Conservation (phyloP, 2,113 vertebrate species). For the Chloropsis cyanopogon region DNA sequence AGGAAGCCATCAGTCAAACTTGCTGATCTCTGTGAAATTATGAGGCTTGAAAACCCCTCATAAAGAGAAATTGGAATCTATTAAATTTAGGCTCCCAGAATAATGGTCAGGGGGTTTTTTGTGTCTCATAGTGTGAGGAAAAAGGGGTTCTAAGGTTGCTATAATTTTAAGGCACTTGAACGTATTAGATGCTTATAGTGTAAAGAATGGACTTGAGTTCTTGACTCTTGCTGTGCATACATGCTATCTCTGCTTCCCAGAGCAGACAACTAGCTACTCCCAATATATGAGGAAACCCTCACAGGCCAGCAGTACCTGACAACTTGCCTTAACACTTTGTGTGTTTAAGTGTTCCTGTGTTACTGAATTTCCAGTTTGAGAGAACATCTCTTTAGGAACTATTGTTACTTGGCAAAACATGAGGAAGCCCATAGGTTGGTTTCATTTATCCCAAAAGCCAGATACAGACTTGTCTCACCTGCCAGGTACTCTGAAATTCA, state of each 20-base stretch:
- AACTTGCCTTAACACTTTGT: background rate
- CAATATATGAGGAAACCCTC: background rate
- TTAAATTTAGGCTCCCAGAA: background rate
- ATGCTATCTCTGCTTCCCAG: background rate
- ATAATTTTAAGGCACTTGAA: background rate
- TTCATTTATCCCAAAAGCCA: background rate
- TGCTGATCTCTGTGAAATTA: slow-evolving; percentile 28
- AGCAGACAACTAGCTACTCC: background rate
- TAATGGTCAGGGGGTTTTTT: rapidly evolving
- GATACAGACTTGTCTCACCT: background rate
- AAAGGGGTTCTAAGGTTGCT: background rate
- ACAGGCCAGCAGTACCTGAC: background rate
- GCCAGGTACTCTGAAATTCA: background rate
- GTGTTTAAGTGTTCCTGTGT: background rate
- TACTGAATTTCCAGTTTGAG: background rate
- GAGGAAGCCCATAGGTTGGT: background rate
- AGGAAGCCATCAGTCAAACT: slow-evolving; percentile 25
- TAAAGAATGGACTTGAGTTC: background rate
- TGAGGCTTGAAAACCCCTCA: background rate
- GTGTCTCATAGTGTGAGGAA: background rate
- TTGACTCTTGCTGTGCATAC: background rate
- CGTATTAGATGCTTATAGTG: background rate
- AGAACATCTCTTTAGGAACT: background rate
- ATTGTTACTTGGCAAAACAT: background rate
- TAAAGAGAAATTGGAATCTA: background rate